These are phyloP conservation scores for Megastigmus dorsalis DNA, from an alignment of 2,888 invertebrate species.

Conservation along the genomic window DNA sequence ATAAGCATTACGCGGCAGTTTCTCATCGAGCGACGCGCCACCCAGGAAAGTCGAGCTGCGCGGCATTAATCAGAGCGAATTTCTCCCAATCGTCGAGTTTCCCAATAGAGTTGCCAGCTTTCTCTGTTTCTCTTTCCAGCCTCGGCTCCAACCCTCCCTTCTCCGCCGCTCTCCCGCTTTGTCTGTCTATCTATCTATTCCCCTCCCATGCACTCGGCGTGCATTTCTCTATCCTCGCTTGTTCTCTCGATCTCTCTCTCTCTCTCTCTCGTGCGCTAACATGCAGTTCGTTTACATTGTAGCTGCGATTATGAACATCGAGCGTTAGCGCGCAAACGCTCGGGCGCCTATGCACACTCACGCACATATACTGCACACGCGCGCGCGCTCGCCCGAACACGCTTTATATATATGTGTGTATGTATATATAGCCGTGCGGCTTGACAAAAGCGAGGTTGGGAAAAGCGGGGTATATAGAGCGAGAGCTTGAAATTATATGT, in stretches of 20 bases:
- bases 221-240: neutral
- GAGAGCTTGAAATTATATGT: constrained; percentile 26
- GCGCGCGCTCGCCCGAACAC: too few species aligned
- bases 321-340: neutral
- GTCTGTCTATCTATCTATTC: too few species aligned
- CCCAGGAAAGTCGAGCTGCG: constrained; percentile 16
- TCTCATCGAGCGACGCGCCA: constrained; percentile 2
- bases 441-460: neutral
- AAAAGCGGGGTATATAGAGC: neutral
- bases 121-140: too few species aligned
- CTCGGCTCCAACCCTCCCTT: neutral
- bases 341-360: neutral
- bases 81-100: constrained; percentile 31
- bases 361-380: too few species aligned
- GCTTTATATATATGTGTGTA: neutral
- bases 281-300: constrained; percentile 22
- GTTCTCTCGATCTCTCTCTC: neutral
- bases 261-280: neutral
- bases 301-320: constrained; percentile 36
- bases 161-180: neutral
- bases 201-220: neutral
- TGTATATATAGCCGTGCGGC: neutral
- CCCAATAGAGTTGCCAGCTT: constrained; percentile 33
- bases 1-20: constrained; percentile 26
- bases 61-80: constrained; percentile 22